phyloP scores from a whole-genome alignment of 1,140 invertebrate species.

The Grapholita molesta region DNA sequence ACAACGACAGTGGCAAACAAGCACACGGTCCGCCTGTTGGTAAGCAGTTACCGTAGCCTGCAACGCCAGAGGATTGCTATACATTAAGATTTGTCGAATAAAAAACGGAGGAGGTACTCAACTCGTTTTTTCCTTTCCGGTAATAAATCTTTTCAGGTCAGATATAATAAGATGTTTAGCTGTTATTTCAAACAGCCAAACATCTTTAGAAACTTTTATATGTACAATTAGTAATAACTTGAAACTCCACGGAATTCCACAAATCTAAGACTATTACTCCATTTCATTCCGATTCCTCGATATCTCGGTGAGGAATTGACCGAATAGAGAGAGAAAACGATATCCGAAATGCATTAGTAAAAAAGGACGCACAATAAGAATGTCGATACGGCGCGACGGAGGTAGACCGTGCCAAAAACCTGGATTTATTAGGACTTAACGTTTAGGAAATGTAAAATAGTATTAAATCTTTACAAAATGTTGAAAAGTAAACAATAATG shows the following conservation, averaged over 20 bases:
- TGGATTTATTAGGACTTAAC: constrained; percentile 30
- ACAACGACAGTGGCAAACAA: no score
- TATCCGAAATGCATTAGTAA: not conserved
- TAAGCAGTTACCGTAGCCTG: no score
- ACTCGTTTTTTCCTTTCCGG: no score
- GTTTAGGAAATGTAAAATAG: constrained; percentile 3
- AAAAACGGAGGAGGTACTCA: no score
- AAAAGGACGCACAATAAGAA: constrained; percentile 22
- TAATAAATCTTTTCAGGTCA: no score
- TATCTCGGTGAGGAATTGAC: constrained; percentile 36
- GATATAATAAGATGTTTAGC: no score
- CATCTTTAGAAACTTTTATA: no score
- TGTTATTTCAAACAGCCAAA: no score
- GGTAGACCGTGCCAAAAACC: constrained; percentile 31
- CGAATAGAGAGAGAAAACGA: constrained; percentile 6
- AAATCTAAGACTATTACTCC: constrained; percentile 19
- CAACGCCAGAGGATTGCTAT: no score
- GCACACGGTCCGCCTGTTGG: no score
- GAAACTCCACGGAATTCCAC: constrained; percentile 19
- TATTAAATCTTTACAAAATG: not conserved
- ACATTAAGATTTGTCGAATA: no score
- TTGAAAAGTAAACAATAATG: not conserved
- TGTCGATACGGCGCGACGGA: constrained; percentile 24
- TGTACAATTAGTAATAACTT: no score
- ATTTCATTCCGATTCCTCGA: constrained; percentile 23